phyloP scores from a whole-genome alignment of 2,797 vertebrate species.

The Masticophis lateralis region DNA sequence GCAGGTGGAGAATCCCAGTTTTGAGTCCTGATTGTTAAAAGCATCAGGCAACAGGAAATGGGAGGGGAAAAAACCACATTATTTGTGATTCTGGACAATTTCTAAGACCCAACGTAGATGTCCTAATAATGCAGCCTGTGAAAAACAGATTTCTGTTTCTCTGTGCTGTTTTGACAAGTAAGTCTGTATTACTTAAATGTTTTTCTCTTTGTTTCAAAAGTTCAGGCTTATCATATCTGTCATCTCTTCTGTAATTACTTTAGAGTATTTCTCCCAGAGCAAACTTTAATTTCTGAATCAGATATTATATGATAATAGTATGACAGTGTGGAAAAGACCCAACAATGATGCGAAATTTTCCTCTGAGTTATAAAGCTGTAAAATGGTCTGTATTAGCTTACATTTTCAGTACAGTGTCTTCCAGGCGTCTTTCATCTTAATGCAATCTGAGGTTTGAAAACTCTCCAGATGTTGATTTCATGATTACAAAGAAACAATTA shows the following conservation, averaged over 20 bases:
- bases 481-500: slow-evolving; percentile 62
- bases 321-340: slow-evolving; percentile 33
- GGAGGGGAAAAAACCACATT: not conserved
- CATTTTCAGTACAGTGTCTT: slow-evolving; percentile 29
- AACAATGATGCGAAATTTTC: slow-evolving; percentile 39
- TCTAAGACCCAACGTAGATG: not conserved
- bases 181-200: slow-evolving; percentile 3
- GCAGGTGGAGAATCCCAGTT: not conserved
- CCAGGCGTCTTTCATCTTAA: slow-evolving; percentile 35
- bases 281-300: not conserved
- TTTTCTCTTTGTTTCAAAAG: slow-evolving; percentile 27
- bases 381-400: slow-evolving; percentile 33
- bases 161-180: not conserved
- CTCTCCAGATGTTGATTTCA: slow-evolving; percentile 42
- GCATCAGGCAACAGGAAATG: no score
- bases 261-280: not conserved
- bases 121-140: not conserved
- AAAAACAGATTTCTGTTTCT: not conserved
- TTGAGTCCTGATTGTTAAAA: not conserved
- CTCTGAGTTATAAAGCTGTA: not conserved
- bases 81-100: not conserved
- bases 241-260: not conserved
- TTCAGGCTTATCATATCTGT: slow-evolving; percentile 33
- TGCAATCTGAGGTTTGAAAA: slow-evolving; percentile 37
- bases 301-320: slow-evolving; percentile 33